These are phyloP conservation scores for Dicycla oo DNA, from an alignment of 2,888 invertebrate genomes.

Conservation along the genomic window DNA sequence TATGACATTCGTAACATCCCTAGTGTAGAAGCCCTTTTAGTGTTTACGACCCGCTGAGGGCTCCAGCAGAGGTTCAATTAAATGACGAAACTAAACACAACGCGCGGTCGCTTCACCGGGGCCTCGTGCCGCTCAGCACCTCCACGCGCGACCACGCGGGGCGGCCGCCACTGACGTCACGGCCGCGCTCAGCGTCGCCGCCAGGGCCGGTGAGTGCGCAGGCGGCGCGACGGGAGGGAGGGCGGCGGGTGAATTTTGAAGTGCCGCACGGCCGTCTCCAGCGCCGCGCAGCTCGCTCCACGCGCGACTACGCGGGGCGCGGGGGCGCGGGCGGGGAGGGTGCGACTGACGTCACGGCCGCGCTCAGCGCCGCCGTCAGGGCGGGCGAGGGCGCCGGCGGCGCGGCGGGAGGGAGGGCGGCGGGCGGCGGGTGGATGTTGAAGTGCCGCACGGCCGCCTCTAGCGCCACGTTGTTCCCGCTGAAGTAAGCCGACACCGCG, in stretches of 20 bases:
- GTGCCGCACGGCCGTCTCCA: slow-evolving; percentile 98
- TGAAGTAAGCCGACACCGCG: slow-evolving; percentile 99
- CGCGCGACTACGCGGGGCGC: slow-evolving; percentile 23
- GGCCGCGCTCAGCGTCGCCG: slow-evolving; percentile 10
- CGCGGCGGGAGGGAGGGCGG: slow-evolving; percentile 47
- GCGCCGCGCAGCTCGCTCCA: slow-evolving; percentile 52
- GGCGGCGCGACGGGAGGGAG: slow-evolving; percentile 39
- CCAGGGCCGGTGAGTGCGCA: slow-evolving; percentile 14
- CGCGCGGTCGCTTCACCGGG: slow-evolving; percentile 5
- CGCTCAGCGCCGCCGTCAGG: slow-evolving; percentile 8
- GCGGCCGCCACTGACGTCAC: neutral
- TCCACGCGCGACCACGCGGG: slow-evolving; percentile 15
- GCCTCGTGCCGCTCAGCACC: slow-evolving; percentile 90
- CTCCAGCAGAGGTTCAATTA: neutral
- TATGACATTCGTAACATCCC: too few relatives aligned
- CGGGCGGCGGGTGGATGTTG: slow-evolving; percentile 92
- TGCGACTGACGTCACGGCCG: slow-evolving; percentile 3
- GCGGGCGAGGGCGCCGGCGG: slow-evolving; percentile 29
- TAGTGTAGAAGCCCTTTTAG: neutral
- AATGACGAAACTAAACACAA: neutral
- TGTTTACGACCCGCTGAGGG: neutral
- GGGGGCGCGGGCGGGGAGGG: slow-evolving; percentile 24
- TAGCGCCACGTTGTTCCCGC: slow-evolving; percentile 97
- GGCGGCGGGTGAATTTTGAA: slow-evolving; percentile 94
- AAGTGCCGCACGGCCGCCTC: slow-evolving; percentile 99